Percentiles rank a stretch among this genome's conserved stretches.
These are phyloP conservation scores for Eutolmus rufibarbis DNA, from an alignment of 2,888 invertebrate species.

Conservation along the genomic window DNA sequence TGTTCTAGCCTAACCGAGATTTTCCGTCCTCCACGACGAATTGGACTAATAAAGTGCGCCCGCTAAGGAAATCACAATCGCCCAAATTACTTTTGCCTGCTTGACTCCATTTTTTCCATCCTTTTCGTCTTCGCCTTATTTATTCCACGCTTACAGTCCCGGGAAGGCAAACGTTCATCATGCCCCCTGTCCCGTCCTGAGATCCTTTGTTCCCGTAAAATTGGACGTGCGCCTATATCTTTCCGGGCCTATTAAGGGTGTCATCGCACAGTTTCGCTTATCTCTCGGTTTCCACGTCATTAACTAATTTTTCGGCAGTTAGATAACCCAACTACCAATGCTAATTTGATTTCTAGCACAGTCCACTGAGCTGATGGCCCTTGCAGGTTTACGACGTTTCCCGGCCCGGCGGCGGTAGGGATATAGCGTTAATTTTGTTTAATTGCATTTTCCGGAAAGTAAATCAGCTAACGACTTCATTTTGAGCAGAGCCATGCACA, in stretches of 20 bases:
- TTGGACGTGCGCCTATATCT: slow-evolving; percentile 7
- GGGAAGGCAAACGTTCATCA: not conserved
- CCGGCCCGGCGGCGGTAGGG: not conserved
- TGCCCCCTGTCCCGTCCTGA: not conserved
- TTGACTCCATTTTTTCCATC: not conserved
- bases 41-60: slow-evolving; percentile 1
- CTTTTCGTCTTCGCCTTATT: not conserved
- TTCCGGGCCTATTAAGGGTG: not conserved
- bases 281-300: slow-evolving; percentile 16
- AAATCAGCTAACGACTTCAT: not conserved
- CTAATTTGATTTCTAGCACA: slow-evolving; percentile 7
- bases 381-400: not conserved
- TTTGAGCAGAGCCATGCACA: not conserved
- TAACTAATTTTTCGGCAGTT: slow-evolving; percentile 17
- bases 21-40: not conserved
- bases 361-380: not conserved
- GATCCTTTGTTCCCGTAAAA: not conserved
- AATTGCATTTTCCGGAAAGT: not conserved
- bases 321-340: not conserved
- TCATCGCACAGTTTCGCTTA: not conserved
- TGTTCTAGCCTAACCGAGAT: not conserved
- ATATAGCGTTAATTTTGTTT: not conserved
- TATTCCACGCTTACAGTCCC: not conserved
- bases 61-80: slow-evolving; percentile 18
- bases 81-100: slow-evolving; percentile 22